These are phyloP conservation scores for Drosophila baimaii DNA, from an alignment of 1,140 invertebrate species.

Conservation along the genomic window DNA sequence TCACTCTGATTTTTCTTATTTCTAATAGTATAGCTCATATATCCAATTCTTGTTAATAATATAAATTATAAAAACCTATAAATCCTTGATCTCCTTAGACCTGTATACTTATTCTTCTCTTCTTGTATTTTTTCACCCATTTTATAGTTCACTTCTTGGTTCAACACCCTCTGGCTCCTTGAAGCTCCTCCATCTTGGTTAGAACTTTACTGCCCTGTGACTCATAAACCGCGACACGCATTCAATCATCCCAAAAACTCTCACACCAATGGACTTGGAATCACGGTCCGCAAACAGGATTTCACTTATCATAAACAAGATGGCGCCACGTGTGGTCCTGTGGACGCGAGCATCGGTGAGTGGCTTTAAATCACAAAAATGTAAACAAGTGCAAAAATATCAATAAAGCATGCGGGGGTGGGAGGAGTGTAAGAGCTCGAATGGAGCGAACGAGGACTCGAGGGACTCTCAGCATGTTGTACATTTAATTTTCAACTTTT, in stretches of 20 bases:
- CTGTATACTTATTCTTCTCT: not conserved
- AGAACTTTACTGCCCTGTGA: slow-evolving; percentile 23
- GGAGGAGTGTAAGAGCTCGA: not conserved
- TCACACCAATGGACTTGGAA: slow-evolving; percentile 24
- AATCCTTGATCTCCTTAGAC: not conserved
- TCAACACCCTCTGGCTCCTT: not conserved
- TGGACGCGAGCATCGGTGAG: slow-evolving; percentile 44
- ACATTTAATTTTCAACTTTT: slow-evolving; percentile 83
- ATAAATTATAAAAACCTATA: not conserved
- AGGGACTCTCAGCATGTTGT: slow-evolving; percentile 66
- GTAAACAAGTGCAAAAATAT: slow-evolving; percentile 83
- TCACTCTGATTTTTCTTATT: not conserved
- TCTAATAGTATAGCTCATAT: not conserved
- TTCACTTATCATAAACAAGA: slow-evolving; percentile 52
- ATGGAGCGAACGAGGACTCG: slow-evolving; percentile 13
- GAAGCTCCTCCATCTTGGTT: too few relatives aligned
- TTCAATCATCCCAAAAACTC: slow-evolving; percentile 33
- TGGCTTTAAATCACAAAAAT: slow-evolving; percentile 71
- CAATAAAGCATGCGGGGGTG: slow-evolving; percentile 59
- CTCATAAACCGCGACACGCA: slow-evolving; percentile 36
- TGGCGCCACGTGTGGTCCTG: slow-evolving; percentile 78
- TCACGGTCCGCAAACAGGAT: slow-evolving; percentile 35
- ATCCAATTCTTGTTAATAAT: not conserved
- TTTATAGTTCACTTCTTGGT: not conserved
- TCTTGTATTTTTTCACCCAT: not conserved